Conservation (phyloP, 2,888 invertebrate genomes). For the Protodeltote pygarga region DNA sequence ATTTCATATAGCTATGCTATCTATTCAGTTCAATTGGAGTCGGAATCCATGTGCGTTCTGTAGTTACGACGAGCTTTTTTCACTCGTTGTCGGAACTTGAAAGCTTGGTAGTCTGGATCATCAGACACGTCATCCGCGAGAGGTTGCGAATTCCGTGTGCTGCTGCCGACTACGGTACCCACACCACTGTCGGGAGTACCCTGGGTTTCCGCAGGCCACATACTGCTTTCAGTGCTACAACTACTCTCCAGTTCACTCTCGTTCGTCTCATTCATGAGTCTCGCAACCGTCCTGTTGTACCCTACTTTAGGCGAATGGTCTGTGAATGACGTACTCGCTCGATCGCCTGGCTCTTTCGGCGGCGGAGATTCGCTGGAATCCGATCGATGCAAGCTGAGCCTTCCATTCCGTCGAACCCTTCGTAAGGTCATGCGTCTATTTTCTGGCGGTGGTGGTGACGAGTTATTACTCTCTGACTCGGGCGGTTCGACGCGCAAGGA, state of each 20-base stretch:
- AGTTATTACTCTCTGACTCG: constrained; percentile 59
- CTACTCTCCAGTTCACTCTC: constrained; percentile 84
- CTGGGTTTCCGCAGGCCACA: constrained; percentile 61
- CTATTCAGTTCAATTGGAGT: constrained; percentile 85
- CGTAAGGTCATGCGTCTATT: constrained; percentile 62
- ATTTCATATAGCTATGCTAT: constrained; percentile 49
- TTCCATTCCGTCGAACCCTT: constrained; percentile 66
- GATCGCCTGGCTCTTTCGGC: constrained; percentile 62
- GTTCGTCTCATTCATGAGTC: constrained; percentile 83
- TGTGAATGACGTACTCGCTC: constrained; percentile 56
- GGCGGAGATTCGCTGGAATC: constrained; percentile 80
- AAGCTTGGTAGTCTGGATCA: constrained; percentile 81
- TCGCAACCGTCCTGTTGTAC: constrained; percentile 72
- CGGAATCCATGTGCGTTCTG: constrained; percentile 89
- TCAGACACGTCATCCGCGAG: constrained; percentile 71
- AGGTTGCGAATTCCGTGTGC: constrained; percentile 62
- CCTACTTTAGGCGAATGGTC: constrained; percentile 63
- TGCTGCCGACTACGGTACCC: constrained; percentile 71
- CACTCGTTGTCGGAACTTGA: constrained; percentile 86
- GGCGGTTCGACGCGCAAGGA: constrained; percentile 68
- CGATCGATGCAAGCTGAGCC: constrained; percentile 66
- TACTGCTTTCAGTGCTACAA: constrained; percentile 76
- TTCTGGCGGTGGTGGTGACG: constrained; percentile 61
- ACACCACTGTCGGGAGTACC: constrained; percentile 79
- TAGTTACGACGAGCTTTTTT: constrained; percentile 88